Evolutionary conservation across 2,888 invertebrate species (phyloP).

Genomic region (Pasiphila rectangulata): DNA sequence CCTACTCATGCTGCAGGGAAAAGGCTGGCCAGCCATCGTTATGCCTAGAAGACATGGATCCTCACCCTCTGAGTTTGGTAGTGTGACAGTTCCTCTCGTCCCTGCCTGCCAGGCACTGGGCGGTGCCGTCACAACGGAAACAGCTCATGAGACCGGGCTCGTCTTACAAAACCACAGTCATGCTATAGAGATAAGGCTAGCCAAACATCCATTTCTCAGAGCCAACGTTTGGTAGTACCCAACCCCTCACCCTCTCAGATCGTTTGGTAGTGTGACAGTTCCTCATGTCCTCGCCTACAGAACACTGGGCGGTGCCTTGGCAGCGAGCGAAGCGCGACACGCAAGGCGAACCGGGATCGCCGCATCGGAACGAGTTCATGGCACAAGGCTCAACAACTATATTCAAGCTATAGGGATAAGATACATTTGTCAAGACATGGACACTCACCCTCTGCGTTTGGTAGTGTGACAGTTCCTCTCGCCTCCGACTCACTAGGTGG

Average conservation of each 20-base stretch:
- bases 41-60: background rate
- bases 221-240: constrained; percentile 5
- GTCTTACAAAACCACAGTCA: no score
- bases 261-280: constrained; percentile 82
- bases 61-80: constrained; percentile 5
- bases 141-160: constrained; percentile 85
- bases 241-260: no score
- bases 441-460: constrained; percentile 73
- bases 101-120: constrained; percentile 88
- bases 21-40: no score
- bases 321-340: constrained; percentile 90
- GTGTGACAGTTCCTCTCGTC: constrained; percentile 85
- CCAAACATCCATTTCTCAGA: no score
- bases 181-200: no score
- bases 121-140: constrained; percentile 91
- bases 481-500: constrained; percentile 88
- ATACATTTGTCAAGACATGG: no score
- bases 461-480: constrained; percentile 84
- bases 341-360: constrained; percentile 84
- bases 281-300: constrained; percentile 87
- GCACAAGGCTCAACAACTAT: constrained; percentile 86
- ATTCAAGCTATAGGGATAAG: no score
- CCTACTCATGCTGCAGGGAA: no score
- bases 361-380: constrained; percentile 86
- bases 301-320: constrained; percentile 89